phyloP scores from a whole-genome alignment of 2,113 vertebrate genomes.

The Albula goreensis region DNA sequence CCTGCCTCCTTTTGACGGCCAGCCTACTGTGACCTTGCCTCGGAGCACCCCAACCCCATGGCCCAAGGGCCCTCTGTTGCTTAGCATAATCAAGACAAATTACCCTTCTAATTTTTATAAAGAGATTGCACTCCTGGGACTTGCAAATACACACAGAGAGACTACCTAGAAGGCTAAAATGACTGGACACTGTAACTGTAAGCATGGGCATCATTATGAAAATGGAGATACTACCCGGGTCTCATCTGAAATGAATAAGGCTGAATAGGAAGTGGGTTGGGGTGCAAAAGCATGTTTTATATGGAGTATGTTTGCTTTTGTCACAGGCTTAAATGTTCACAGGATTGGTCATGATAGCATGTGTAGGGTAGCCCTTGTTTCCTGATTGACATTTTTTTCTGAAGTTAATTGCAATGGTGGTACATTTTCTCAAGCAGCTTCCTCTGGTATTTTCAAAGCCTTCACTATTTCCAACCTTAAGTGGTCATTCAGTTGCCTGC shows the following conservation, averaged over 20 bases:
- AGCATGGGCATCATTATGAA: background rate
- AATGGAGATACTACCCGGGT: background rate
- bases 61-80: conserved; percentile 12
- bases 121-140: conserved; percentile 23
- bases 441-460: background rate
- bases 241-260: background rate
- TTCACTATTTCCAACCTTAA: background rate
- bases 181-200: background rate
- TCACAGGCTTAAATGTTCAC: background rate
- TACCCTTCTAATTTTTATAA: conserved; percentile 43
- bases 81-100: conserved; percentile 45
- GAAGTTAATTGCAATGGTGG: background rate
- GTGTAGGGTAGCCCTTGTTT: background rate
- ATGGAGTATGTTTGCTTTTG: no score
- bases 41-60: background rate
- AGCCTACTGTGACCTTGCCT: background rate
- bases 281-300: no score
- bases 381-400: background rate
- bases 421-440: background rate
- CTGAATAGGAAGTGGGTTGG: background rate
- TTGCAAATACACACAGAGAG: conserved; percentile 5
- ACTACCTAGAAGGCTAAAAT: background rate
- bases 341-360: background rate
- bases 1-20: background rate
- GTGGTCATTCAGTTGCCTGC: background rate